Base-by-base conservation (phyloP, 1,140 invertebrate species). In the Colletes latitarsis region DNA sequence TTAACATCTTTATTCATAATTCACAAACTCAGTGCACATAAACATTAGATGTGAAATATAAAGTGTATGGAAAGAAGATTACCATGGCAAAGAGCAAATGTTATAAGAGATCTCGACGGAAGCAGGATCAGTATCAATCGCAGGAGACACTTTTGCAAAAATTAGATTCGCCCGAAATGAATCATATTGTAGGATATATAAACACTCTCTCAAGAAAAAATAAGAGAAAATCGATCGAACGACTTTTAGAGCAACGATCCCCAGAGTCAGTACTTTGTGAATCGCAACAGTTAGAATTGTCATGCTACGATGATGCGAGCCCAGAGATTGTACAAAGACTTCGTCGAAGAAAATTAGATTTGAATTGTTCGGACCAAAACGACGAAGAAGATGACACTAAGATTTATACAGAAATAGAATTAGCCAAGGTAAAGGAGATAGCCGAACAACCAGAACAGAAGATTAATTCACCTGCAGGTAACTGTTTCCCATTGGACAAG, bases 201-300 rank as follows among this genome's bases (percentile, higher is more conserved):
- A 6, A 46, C 0, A n/a, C 21, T 41, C 41, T 10, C 0, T 30
- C 30, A 0, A 68, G 21, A 39, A 39, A 39, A 21, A 62, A 58
- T 19, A 30, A n/a, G 0, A 67, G 5, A 4, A 30, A 4, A 5
- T 43, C 39, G 15, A 55, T 19, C 8, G 52, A 58, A 63, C 49
- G 14, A 30, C 30, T 63, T 19, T 62, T 79, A 8, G 57, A 68
- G 30, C 68, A 85, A 43, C 57, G 80, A 19, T 86, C 88, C 1
- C 89, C 88, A 21, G 88, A 90, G 69, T 84, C 75, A 9, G 64
- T 89, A 2, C 67, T 89, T 5, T 89, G 69, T 9, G 84, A 86
- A 6, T 66, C 69, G 8, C 21, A 53, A 0, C 72, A 71, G 19
- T 12, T n/a, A 6, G 60, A 82, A 1, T 58, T 82, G 5, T 64